Percentiles rank a stretch among this genome's conserved stretches.
These are phyloP conservation scores for Vulpes vulpes DNA, from an alignment of 2,113 vertebrate species.

Conservation along the genomic window DNA sequence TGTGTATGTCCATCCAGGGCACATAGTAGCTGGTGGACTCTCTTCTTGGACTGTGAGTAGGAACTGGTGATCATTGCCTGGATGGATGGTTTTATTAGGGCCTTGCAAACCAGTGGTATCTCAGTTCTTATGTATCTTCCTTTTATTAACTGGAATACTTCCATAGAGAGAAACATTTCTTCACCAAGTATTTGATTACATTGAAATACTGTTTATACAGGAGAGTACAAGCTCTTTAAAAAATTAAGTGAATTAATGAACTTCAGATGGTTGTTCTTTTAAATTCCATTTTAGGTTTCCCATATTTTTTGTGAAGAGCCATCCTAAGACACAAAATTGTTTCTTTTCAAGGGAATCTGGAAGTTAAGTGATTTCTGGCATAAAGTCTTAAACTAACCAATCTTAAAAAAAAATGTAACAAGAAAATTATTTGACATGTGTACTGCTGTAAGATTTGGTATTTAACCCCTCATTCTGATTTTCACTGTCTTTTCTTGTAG, in stretches of 20 bases:
- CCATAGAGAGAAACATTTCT: background rate
- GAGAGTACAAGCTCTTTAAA: background rate
- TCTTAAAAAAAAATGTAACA: constrained; percentile 30
- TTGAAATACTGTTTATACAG: background rate
- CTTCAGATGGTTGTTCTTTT: background rate
- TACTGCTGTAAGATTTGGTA: background rate
- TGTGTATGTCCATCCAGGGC: background rate
- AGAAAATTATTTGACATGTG: constrained; percentile 1
- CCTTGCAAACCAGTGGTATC: background rate
- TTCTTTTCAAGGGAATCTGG: background rate
- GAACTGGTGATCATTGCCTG: background rate
- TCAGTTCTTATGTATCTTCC: background rate
- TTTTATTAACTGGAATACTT: background rate
- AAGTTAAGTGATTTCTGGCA: constrained; percentile 41
- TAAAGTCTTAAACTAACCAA: background rate
- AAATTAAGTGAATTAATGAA: background rate
- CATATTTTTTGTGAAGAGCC: background rate
- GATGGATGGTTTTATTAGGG: background rate
- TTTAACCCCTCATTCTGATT: constrained; percentile 21
- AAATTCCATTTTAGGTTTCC: background rate
- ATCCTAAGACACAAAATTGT: background rate
- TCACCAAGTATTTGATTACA: background rate
- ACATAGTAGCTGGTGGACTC: fast-evolving
- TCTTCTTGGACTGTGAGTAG: background rate
- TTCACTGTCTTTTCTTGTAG: constrained; percentile 77